phyloP scores from a whole-genome alignment of 2,113 vertebrate species.

The Cyrtonyx montezumae region DNA sequence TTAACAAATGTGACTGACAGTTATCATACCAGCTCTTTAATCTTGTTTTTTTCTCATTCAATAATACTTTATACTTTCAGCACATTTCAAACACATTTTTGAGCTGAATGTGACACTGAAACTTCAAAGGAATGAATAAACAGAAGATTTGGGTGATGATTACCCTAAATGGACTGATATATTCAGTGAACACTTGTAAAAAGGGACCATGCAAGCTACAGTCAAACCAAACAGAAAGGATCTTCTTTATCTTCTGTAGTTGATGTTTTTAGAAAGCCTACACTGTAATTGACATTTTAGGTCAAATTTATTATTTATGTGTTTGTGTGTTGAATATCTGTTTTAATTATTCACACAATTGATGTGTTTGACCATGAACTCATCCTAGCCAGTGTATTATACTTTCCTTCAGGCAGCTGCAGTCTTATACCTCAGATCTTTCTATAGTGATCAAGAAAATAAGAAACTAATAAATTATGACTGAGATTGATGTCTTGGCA shows the following conservation, averaged over 20 bases:
- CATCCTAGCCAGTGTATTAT: not conserved
- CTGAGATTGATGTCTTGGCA: not conserved
- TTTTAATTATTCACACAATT: not conserved
- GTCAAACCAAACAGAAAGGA: not conserved
- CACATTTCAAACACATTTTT: conserved; percentile 26
- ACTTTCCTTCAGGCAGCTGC: not conserved
- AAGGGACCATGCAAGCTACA: not conserved
- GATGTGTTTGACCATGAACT: not conserved
- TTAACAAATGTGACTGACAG: conserved; percentile 55
- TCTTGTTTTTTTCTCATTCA: conserved; percentile 59
- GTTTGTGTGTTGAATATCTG: not conserved
- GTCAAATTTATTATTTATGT: not conserved
- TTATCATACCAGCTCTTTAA: conserved; percentile 57
- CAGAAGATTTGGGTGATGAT: not conserved
- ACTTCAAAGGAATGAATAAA: conserved; percentile 40
- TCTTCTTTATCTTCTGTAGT: not conserved
- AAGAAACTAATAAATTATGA: not conserved
- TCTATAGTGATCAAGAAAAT: not conserved
- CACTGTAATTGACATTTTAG: not conserved
- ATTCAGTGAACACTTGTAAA: not conserved
- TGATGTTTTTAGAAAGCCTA: not conserved
- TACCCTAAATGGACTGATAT: not conserved
- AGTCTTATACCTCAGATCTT: not conserved
- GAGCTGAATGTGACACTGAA: not conserved
- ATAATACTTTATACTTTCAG: conserved; percentile 49